These are phyloP conservation scores for Ormyrus thymus DNA, from an alignment of 2,888 invertebrate species.

Conservation along the genomic window DNA sequence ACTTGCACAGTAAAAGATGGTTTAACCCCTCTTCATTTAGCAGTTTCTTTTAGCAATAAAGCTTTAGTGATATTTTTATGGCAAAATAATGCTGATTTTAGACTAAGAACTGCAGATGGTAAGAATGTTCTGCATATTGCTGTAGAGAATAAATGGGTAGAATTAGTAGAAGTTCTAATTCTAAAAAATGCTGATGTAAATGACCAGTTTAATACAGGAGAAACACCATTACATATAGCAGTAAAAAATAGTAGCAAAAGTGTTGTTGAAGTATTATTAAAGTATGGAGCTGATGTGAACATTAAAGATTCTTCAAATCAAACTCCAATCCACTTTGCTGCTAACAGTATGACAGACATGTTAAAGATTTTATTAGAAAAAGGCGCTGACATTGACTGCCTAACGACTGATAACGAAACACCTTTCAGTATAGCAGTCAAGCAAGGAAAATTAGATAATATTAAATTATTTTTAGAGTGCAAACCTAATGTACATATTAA, in stretches of 20 bases:
- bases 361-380: too few relatives aligned
- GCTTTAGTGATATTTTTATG: too few relatives aligned
- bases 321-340: slow-evolving; percentile 41
- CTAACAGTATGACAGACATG: not conserved
- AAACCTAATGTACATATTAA: slow-evolving; percentile 23
- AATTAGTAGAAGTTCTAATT: too few relatives aligned
- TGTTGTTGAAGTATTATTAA: slow-evolving; percentile 16
- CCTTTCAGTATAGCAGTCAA: slow-evolving; percentile 38
- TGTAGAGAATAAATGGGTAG: slow-evolving; percentile 15
- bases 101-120: too few relatives aligned
- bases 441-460: slow-evolving; percentile 2
- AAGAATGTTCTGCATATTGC: not conserved
- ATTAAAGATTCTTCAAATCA: not conserved
- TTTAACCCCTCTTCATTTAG: slow-evolving; percentile 33
- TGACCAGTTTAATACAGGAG: too few relatives aligned
- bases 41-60: too few relatives aligned
- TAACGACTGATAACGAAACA: slow-evolving; percentile 25
- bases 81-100: too few relatives aligned
- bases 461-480: slow-evolving; percentile 18
- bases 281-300: slow-evolving; percentile 40
- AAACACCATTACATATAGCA: too few relatives aligned
- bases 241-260: too few relatives aligned
- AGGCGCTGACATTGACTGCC: too few relatives aligned
- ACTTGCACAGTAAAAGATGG: slow-evolving; percentile 14
- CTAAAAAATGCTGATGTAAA: too few relatives aligned